These are phyloP conservation scores for Harpagoxenus sublaevis DNA, from an alignment of 2,888 invertebrate genomes.

Conservation along the genomic window DNA sequence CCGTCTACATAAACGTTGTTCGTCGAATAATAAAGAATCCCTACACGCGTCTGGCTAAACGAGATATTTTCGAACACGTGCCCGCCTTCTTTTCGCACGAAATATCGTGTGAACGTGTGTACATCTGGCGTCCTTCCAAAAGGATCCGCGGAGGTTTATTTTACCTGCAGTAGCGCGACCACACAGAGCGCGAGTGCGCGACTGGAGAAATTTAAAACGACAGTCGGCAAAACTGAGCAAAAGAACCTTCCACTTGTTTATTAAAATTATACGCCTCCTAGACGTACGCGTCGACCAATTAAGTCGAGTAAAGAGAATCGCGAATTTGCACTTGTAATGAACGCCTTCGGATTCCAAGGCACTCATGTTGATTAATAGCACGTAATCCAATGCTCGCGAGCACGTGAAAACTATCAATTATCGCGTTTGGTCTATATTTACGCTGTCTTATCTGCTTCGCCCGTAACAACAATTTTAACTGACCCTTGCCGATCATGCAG, in stretches of 20 bases:
- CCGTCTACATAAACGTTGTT: conserved; percentile 58
- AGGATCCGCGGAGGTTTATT: not conserved
- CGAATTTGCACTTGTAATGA: conserved; percentile 47
- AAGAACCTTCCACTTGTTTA: conserved; percentile 3
- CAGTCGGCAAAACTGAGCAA: conserved; percentile 1
- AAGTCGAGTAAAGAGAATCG: conserved; percentile 29
- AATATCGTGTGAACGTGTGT: not conserved
- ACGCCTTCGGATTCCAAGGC: conserved; percentile 26
- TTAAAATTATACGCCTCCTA: conserved; percentile 13
- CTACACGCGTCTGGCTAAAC: conserved; percentile 31
- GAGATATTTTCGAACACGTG: conserved; percentile 64
- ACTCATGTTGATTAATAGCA: conserved; percentile 44
- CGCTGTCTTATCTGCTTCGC: conserved; percentile 31
- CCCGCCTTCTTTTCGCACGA: conserved; percentile 32
- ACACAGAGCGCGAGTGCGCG: not conserved
- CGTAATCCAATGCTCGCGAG: conserved; percentile 41
- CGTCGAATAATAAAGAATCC: conserved; percentile 56
- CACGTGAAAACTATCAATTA: conserved; percentile 51
- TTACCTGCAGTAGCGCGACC: conserved; percentile 10
- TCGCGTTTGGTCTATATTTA: conserved; percentile 47
- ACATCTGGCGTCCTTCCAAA: not conserved
- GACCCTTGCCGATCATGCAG: not conserved
- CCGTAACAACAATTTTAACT: conserved; percentile 28
- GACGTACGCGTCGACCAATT: conserved; percentile 31
- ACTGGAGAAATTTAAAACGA: conserved; percentile 3